Base-by-base conservation (phyloP, 2,888 invertebrate genomes). In the Linnaemya vulpina region DNA sequence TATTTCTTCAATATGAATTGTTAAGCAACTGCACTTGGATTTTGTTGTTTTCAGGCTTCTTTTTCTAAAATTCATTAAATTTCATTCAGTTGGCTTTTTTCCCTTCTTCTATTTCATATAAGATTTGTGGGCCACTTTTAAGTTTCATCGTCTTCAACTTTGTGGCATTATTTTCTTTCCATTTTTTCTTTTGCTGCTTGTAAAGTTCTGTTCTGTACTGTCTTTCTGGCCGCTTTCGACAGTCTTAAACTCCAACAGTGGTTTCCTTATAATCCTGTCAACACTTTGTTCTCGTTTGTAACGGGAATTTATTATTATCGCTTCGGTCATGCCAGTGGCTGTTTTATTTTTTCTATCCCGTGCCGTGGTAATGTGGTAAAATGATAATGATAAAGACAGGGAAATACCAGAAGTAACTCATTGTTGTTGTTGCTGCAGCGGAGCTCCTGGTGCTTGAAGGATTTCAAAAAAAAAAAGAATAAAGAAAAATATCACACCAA, bases 181-280 rank as follows among this genome's bases (percentile, higher is more conserved):
- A 20, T 40, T 63, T 63, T 11, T 40, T 40, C 40, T 55, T 43
- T 25, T 65, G 11, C 7, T 53, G 43, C 35, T 35, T 49, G 13
- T 11, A 53, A 38, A 51, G 25, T 43, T 38, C 22, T 43, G 25
- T 43, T 38, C 22, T 43, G 7, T 53, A 62, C 51, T 81, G 60
- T 51, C 78, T 63, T 78, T 55, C 11, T 11, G 3, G 35, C 65
- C 73, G 67, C 35, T 80, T 70, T 70, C 70, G 76, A 81, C 76
- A 65, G 71, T 83, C 63, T 83, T 78, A 60, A 78, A 70, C 63
- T 74, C 62, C 60, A 70, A 55, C 63, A 70, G 73, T 63, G 71
- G 86, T 87, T 89, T 89, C 77, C 78, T 67, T 76, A 73, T 81
- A 84, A 81, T 81, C 81, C 76, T 81, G 76, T 77, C 82, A 77